A percentile compares a stretch with the other conserved stretches of the same genome.
These are phyloP conservation scores for Tetropium fuscum DNA, from an alignment of 2,888 invertebrate genomes.

Conservation along the genomic window DNA sequence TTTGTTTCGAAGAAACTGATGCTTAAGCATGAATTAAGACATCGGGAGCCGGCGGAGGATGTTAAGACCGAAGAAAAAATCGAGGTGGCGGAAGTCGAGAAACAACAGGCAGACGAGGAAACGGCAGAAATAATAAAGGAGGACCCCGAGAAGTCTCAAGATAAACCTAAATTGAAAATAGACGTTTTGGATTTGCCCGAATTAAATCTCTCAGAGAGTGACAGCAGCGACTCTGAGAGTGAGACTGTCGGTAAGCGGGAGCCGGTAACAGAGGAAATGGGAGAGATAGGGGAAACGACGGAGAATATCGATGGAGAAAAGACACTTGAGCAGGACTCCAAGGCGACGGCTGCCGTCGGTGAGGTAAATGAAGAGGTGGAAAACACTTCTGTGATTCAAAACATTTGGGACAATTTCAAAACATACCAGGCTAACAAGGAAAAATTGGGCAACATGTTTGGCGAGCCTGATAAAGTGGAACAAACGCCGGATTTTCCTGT, in stretches of 20 bases:
- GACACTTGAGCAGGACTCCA: constrained; percentile 51
- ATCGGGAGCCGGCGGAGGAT: constrained; percentile 65
- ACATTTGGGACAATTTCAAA: constrained; percentile 83
- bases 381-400: constrained; percentile 65
- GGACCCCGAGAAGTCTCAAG: constrained; percentile 45
- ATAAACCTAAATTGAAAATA: constrained; percentile 67
- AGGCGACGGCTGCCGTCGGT: constrained; percentile 29
- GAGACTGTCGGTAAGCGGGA: constrained; percentile 49
- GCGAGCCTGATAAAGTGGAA: constrained; percentile 37
- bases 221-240: constrained; percentile 75
- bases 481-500: constrained; percentile 32
- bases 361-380: constrained; percentile 27
- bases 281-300: constrained; percentile 50
- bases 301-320: constrained; percentile 48
- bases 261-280: neutral
- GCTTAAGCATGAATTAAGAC: constrained; percentile 76
- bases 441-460: constrained; percentile 64
- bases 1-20: constrained; percentile 87
- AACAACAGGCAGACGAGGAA: constrained; percentile 54
- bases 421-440: constrained; percentile 79
- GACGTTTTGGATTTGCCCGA: constrained; percentile 82
- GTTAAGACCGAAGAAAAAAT: constrained; percentile 37
- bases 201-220: constrained; percentile 86
- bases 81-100: constrained; percentile 35
- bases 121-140: constrained; percentile 60